Percentiles rank a stretch among this genome's conserved stretches.
phyloP scores from a whole-genome alignment of 2,888 invertebrate genomes.

The Macaria liturata region DNA sequence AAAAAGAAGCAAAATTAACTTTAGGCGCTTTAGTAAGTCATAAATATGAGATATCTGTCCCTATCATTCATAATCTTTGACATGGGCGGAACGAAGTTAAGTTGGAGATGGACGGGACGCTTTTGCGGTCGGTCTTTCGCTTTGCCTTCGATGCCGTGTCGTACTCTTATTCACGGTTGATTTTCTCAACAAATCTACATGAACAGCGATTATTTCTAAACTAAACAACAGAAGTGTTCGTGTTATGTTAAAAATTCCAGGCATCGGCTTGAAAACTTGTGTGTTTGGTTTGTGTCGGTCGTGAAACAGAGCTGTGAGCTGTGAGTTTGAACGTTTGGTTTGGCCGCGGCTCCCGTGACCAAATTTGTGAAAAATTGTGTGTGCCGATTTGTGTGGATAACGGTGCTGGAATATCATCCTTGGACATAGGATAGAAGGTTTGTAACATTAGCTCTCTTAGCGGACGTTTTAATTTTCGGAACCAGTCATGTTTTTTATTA shows the following conservation, averaged over 20 bases:
- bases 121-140: slow-evolving; percentile 72
- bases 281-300: slow-evolving; percentile 68
- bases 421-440: slow-evolving; percentile 58
- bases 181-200: slow-evolving; percentile 63
- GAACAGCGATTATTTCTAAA: slow-evolving; percentile 64
- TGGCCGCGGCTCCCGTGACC: slow-evolving; percentile 56
- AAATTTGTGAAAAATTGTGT: slow-evolving; percentile 64
- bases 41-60: too few species aligned
- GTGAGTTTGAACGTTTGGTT: slow-evolving; percentile 57
- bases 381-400: slow-evolving; percentile 69
- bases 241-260: slow-evolving; percentile 59
- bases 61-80: slow-evolving; percentile 54
- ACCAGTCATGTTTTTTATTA: slow-evolving; percentile 10
- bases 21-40: too few species aligned
- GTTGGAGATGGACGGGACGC: slow-evolving; percentile 50
- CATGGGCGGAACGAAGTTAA: slow-evolving; percentile 62
- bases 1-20: too few species aligned
- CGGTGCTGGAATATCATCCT: slow-evolving; percentile 58
- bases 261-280: slow-evolving; percentile 51
- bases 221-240: slow-evolving; percentile 50
- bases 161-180: slow-evolving; percentile 77
- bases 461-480: slow-evolving; percentile 21
- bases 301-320: slow-evolving; percentile 48
- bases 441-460: slow-evolving; percentile 27
- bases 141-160: slow-evolving; percentile 75